A percentile compares a stretch with the other conserved stretches of the same genome.
These are phyloP conservation scores for Hycleus phaleratus DNA, from an alignment of 1,140 invertebrate genomes.

Conservation along the genomic window DNA sequence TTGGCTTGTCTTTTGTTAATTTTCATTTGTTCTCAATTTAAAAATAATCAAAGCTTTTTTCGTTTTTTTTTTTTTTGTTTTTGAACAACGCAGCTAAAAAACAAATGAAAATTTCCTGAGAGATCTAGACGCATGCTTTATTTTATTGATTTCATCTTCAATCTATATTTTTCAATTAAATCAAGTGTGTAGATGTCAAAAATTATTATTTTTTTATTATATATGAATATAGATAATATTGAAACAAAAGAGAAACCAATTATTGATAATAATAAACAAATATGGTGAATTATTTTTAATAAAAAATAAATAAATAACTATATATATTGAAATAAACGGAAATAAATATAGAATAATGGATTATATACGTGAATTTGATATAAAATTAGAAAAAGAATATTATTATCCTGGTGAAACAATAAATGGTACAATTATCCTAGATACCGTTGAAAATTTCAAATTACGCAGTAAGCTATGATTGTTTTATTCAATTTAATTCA, in stretches of 20 bases:
- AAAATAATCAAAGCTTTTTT: too few relatives aligned
- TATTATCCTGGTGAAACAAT: conserved; percentile 71
- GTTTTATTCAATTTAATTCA: background rate
- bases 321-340: background rate
- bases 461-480: conserved; percentile 52
- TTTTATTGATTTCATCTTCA: background rate
- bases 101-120: background rate
- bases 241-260: background rate
- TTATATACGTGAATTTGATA: conserved; percentile 72
- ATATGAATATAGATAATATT: background rate
- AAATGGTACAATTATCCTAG: conserved; percentile 60
- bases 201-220: background rate
- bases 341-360: conserved; percentile 50
- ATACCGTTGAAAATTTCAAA: conserved; percentile 71
- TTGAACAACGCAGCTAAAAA: too few relatives aligned
- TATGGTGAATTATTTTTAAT: background rate
- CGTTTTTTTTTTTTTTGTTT: too few relatives aligned
- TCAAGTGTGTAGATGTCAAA: background rate
- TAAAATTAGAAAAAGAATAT: conserved; percentile 65
- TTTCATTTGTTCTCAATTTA: too few relatives aligned
- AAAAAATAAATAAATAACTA: background rate
- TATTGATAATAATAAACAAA: background rate
- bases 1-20: too few relatives aligned
- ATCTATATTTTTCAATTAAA: background rate
- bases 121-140: background rate